Evolutionary conservation across 1,140 invertebrate species (phyloP).

Genomic region (Papilio polyxenes): DNA sequence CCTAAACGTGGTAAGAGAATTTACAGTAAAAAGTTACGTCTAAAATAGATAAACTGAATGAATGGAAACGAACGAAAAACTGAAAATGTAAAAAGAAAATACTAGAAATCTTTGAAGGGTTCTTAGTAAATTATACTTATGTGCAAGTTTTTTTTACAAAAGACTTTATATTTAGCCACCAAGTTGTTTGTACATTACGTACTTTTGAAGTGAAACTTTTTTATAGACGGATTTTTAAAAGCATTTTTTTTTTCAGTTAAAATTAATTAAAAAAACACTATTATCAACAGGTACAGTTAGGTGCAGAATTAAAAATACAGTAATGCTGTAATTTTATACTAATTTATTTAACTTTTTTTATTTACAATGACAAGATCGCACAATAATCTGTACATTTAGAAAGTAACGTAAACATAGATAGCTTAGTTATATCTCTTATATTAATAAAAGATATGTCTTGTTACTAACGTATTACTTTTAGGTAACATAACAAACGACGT

Average conservation of each 20-base stretch:
- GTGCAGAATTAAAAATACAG: not conserved
- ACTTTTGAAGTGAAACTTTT: not conserved
- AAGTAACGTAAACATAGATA: constrained; percentile 50
- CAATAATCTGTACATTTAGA: constrained; percentile 53
- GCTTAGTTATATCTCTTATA: constrained; percentile 68
- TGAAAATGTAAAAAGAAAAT: too few relatives aligned
- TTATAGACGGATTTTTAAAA: too few relatives aligned
- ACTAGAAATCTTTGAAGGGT: too few relatives aligned
- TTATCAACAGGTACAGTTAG: not conserved
- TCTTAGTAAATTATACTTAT: too few relatives aligned
- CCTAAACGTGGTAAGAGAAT: not conserved
- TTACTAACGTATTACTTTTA: constrained; percentile 51
- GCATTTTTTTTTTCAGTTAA: too few relatives aligned
- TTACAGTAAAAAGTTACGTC: not conserved
- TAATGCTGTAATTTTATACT: constrained; percentile 61
- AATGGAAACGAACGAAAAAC: too few relatives aligned
- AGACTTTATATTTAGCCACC: too few relatives aligned
- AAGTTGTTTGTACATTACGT: too few relatives aligned
- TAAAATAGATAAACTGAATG: too few relatives aligned
- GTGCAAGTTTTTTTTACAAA: too few relatives aligned
- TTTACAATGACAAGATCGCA: constrained; percentile 73
- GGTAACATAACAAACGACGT: constrained; percentile 24
- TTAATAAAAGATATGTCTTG: constrained; percentile 73
- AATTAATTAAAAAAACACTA: not conserved
- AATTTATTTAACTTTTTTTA: constrained; percentile 73